Base-by-base conservation (phyloP, 2,113 vertebrate genomes). In the Rafetus swinhoei region DNA sequence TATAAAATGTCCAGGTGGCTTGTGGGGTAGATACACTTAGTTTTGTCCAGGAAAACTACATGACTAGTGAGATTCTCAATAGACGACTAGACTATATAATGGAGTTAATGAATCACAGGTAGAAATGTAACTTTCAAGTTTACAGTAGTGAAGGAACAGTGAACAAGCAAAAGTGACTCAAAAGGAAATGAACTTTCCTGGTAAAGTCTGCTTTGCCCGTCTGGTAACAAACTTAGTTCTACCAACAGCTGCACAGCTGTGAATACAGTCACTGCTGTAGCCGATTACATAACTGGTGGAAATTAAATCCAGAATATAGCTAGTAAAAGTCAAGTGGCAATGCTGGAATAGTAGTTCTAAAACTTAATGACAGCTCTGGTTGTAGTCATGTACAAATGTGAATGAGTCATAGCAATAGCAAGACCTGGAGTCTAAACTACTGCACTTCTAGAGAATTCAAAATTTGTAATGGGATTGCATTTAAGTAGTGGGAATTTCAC, bases 141-240 rank as follows among this genome's bases (percentile, higher is more conserved):
- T 93, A 85, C 1, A 1, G 80, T 0, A 12, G 62, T 0, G 52
- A 84, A 86, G 95, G 79, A 93, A 94, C 94, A 95, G 77, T 95
- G 91, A 91, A 93, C 86, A 3, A 91, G 84, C 54, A 90, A 84
- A 80, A 82, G 79, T 93, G 91, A 93, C 24, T 95, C 94, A 95
- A 7, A 56, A 85, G 62, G 72, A 94, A 94, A 74, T 1, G 1
- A 88, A 94, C 72, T 45, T 82, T 84, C 62, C 82, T 12, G 91
- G 80, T 90, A 53, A 81, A 87, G 72, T 82, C 89, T 88, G 84
- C 24, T 82, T 88, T 88, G 77, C 76, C 90, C 88, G 72, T 56
- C 82, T 82, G 92, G 74, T 85, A 89, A 85, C 11, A 0, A 13
- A 39, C 25, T 88, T 59, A 80, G 25, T 77, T 77, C 16, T 15